Conservation (phyloP, 53 echinoderm and acorn worm genomes). For the Luidia sarsii region DNA sequence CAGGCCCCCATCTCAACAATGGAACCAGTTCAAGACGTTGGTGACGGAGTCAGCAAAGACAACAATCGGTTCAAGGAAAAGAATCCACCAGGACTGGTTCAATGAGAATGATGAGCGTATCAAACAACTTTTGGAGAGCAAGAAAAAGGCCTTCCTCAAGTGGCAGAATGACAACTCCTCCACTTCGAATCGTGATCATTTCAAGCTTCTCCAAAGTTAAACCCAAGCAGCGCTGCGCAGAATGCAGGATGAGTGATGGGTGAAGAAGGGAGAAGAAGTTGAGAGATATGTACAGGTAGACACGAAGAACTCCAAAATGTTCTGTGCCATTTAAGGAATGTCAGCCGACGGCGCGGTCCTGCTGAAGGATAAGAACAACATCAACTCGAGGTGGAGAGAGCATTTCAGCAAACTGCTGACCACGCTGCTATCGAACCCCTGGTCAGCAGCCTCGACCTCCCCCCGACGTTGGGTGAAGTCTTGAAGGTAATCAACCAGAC, state of each 20-base stretch:
- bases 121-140: too few species aligned
- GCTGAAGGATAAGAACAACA: slow-evolving; percentile 17
- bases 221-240: slow-evolving; percentile 1
- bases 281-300: background rate
- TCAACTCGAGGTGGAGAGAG: too few species aligned
- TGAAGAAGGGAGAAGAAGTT: slow-evolving; percentile 10
- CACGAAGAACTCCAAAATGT: slow-evolving; percentile 1
- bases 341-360: slow-evolving; percentile 12
- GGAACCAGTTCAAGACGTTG: background rate
- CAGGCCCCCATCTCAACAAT: background rate
- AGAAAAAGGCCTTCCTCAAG: too few species aligned
- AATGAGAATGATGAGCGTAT: too few species aligned
- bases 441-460: slow-evolving; percentile 1
- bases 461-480: too few species aligned
- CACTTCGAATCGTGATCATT: background rate
- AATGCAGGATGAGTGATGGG: slow-evolving; percentile 19
- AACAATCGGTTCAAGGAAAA: background rate
- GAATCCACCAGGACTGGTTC: slow-evolving; percentile 21
- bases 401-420: too few species aligned
- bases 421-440: slow-evolving; percentile 28
- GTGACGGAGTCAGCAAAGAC: slow-evolving; percentile 9
- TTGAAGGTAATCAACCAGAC: too few species aligned
- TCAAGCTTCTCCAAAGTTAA: background rate
- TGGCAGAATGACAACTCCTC: too few species aligned
- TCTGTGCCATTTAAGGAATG: background rate